Conservation (phyloP, 2,888 invertebrate genomes). For the Drosophila hawaiiensis region DNA sequence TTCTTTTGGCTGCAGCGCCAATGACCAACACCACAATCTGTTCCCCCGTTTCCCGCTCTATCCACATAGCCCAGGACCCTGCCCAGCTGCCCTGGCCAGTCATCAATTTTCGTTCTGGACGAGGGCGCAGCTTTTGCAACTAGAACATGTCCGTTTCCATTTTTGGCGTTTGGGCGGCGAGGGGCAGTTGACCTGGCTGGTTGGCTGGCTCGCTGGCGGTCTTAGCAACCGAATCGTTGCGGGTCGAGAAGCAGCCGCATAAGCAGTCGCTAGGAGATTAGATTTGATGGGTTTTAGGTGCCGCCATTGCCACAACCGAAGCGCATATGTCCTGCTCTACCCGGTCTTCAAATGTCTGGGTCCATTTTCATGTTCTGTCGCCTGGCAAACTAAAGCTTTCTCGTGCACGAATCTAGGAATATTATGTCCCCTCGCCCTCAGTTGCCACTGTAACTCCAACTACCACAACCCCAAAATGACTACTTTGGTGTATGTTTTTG, state of each 20-base stretch:
- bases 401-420: conserved; percentile 52
- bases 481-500: conserved; percentile 26
- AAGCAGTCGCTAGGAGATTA: conserved; percentile 76
- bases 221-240: conserved; percentile 52
- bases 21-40: conserved; percentile 66
- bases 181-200: neutral
- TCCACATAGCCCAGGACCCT: conserved; percentile 40
- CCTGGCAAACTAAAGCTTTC: conserved; percentile 41
- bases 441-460: conserved; percentile 35
- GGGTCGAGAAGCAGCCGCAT: conserved; percentile 34
- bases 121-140: conserved; percentile 54
- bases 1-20: conserved; percentile 81
- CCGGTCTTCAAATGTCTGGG: conserved; percentile 1
- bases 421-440: conserved; percentile 58
- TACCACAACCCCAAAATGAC: neutral
- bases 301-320: conserved; percentile 38
- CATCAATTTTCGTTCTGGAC: conserved; percentile 78
- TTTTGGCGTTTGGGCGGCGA: conserved; percentile 26
- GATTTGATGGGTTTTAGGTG: conserved; percentile 79
- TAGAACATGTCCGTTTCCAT: conserved; percentile 49
- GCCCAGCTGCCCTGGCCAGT: conserved; percentile 60
- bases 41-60: neutral
- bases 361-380: conserved; percentile 41
- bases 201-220: conserved; percentile 8
- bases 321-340: conserved; percentile 53